Conservation (phyloP, 2,888 invertebrate genomes). For the Lithophane socia region DNA sequence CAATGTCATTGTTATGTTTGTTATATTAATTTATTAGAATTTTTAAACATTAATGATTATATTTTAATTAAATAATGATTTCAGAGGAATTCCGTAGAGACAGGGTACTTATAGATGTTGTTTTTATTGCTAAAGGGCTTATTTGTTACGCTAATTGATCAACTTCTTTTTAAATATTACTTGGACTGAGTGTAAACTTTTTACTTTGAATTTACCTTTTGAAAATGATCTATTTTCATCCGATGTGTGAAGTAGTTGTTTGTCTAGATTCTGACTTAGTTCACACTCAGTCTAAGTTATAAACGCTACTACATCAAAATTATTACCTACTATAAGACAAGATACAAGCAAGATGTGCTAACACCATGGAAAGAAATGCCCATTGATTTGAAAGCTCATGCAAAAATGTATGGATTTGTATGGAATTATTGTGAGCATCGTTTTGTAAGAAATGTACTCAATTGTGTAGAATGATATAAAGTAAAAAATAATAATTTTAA, state of each 20-base stretch:
- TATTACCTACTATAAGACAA: constrained; percentile 8
- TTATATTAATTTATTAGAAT: constrained; percentile 70
- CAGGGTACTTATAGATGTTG: constrained; percentile 80
- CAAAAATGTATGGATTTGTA: constrained; percentile 63
- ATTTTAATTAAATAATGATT: constrained; percentile 68
- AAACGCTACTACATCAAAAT: constrained; percentile 15
- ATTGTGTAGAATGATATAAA: constrained; percentile 66
- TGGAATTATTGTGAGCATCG: constrained; percentile 57
- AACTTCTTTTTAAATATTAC: constrained; percentile 25
- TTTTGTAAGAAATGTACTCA: constrained; percentile 69
- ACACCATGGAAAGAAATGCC: constrained; percentile 34
- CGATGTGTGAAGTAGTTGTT: neutral
- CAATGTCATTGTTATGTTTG: constrained; percentile 66
- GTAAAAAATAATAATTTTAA: constrained; percentile 56
- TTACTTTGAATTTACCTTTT: neutral
- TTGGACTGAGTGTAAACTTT: constrained; percentile 22
- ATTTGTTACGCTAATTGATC: constrained; percentile 23
- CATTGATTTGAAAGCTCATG: constrained; percentile 52
- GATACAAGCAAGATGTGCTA: constrained; percentile 19
- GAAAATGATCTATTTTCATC: neutral
- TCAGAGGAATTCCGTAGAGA: constrained; percentile 78
- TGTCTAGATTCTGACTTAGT: neutral
- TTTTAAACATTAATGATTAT: constrained; percentile 62
- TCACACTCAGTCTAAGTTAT: constrained; percentile 12
- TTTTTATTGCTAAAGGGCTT: constrained; percentile 57